These are phyloP conservation scores for Carlito syrichta DNA, from an alignment of 2,113 vertebrate species.

Conservation along the genomic window DNA sequence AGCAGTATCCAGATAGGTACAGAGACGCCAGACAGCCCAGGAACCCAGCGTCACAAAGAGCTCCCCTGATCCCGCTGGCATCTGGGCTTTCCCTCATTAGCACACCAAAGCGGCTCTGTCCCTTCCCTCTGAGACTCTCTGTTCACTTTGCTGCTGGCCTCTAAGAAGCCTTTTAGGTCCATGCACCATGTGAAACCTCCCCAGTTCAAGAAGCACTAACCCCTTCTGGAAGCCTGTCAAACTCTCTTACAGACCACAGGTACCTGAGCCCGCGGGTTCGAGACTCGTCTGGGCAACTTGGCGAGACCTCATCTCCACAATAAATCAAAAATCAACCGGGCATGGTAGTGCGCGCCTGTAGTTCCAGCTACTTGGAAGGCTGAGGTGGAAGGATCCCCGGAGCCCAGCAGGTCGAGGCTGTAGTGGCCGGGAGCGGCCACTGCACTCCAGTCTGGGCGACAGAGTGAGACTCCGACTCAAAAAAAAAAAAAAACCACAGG, in stretches of 20 bases:
- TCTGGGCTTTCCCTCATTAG: constrained; percentile 85
- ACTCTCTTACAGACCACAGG: constrained; percentile 50
- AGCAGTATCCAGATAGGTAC: constrained; percentile 75
- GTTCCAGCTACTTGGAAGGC: too few relatives aligned
- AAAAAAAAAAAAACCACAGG: too few relatives aligned
- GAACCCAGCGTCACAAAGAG: constrained; percentile 82
- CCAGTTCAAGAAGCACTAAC: constrained; percentile 83
- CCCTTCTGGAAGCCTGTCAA: constrained; percentile 74
- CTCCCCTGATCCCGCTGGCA: constrained; percentile 81
- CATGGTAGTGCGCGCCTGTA: too few relatives aligned
- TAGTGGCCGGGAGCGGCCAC: too few relatives aligned
- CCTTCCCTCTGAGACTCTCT: constrained; percentile 83
- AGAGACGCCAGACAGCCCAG: constrained; percentile 81
- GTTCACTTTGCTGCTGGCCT: constrained; percentile 77
- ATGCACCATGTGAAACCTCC: constrained; percentile 76
- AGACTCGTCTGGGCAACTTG: too few relatives aligned
- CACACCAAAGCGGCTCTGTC: constrained; percentile 87
- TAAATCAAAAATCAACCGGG: too few relatives aligned
- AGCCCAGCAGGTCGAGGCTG: too few relatives aligned
- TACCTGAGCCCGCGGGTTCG: too few relatives aligned
- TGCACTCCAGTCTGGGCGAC: too few relatives aligned
- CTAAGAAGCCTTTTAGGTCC: constrained; percentile 80
- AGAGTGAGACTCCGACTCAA: too few relatives aligned
- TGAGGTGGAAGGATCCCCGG: too few relatives aligned
- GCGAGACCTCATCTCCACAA: too few relatives aligned